Evolutionary conservation across 2,113 vertebrate species (phyloP).

Genomic region (Addax nasomaculatus): DNA sequence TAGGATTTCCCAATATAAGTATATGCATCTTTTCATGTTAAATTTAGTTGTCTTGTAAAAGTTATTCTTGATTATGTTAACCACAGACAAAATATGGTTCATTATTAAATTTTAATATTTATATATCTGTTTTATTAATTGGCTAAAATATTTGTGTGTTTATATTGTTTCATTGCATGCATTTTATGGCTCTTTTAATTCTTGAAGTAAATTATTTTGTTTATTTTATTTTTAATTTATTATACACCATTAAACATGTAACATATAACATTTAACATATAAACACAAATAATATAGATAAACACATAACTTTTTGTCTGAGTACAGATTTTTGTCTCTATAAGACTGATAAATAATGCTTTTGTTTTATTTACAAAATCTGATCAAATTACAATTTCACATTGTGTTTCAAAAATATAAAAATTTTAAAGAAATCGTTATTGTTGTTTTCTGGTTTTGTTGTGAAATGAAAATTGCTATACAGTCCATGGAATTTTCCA

Average conservation of each 20-base stretch:
- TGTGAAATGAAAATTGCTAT: background rate
- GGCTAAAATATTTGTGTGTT: background rate
- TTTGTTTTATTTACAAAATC: background rate
- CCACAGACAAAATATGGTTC: background rate
- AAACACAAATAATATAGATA: background rate
- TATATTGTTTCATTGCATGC: background rate
- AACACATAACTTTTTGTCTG: background rate
- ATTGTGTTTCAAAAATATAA: background rate
- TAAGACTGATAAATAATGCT: background rate
- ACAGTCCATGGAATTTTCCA: background rate
- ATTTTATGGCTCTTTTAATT: background rate
- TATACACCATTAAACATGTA: background rate
- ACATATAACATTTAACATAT: background rate
- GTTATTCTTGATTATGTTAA: background rate
- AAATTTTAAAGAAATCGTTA: background rate
- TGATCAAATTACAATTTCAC: background rate
- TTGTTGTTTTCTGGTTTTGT: background rate
- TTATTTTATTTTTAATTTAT: background rate
- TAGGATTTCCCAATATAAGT: background rate
- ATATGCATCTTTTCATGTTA: background rate
- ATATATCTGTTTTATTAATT: background rate
- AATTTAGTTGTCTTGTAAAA: background rate
- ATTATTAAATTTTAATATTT: background rate
- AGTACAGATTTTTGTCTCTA: background rate
- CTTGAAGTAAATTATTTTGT: background rate